A percentile compares a stretch with the other conserved stretches of the same genome.
Evolutionary conservation across 2,888 invertebrate genomes (phyloP).

Genomic region (Agriopis marginaria): DNA sequence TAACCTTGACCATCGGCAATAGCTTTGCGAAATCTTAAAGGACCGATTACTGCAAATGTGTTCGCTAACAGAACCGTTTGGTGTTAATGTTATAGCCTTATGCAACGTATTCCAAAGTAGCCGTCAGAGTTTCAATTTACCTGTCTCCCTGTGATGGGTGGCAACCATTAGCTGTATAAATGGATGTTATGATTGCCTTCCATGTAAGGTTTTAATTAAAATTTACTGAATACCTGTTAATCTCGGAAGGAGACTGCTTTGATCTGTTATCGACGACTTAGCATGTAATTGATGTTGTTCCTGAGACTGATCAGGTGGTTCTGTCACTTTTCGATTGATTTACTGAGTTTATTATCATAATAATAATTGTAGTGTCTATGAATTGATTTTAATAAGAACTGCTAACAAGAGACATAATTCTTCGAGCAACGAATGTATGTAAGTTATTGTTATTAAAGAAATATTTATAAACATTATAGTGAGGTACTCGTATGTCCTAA

Average conservation of each 20-base stretch:
- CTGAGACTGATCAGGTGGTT: slow-evolving; percentile 2
- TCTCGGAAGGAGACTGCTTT: slow-evolving; percentile 29
- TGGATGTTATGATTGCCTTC: slow-evolving; percentile 54
- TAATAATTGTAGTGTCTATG: neutral
- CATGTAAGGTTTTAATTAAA: slow-evolving; percentile 44
- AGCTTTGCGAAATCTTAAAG: neutral
- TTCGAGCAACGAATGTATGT: too few species aligned
- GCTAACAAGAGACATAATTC: too few species aligned
- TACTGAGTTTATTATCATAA: slow-evolving; percentile 12
- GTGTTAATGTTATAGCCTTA: slow-evolving; percentile 10
- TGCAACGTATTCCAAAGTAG: slow-evolving; percentile 22
- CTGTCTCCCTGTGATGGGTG: slow-evolving; percentile 46
- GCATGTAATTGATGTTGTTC: slow-evolving; percentile 15
- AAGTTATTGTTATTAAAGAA: too few species aligned
- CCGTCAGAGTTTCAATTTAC: slow-evolving; percentile 49
- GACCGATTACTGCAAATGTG: neutral
- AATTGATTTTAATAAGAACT: too few species aligned
- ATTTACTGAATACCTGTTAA: slow-evolving; percentile 25
- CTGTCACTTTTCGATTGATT: slow-evolving; percentile 24
- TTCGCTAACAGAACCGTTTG: neutral
- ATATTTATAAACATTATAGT: too few species aligned
- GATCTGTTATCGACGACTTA: slow-evolving; percentile 32
- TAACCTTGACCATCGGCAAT: neutral
- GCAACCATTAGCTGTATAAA: slow-evolving; percentile 57
- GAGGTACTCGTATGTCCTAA: too few species aligned